Percentiles rank a stretch among this genome's conserved stretches.
phyloP scores from a whole-genome alignment of 2,888 invertebrate species.

The Dione vanillae region DNA sequence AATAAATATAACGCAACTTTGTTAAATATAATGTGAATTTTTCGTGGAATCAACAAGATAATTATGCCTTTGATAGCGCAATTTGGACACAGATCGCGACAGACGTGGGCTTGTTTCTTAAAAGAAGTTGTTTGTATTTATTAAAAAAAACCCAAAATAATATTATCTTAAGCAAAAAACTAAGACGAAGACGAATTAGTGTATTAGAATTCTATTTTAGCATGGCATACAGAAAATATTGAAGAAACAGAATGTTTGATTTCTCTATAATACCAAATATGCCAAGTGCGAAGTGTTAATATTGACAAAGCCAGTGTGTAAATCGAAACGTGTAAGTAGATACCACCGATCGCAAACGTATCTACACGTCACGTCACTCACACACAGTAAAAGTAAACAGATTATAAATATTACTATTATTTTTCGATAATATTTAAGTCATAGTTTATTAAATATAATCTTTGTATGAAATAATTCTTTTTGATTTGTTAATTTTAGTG shows the following conservation, averaged over 20 bases:
- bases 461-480: no score
- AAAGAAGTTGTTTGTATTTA: neutral
- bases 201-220: no score
- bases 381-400: constrained; percentile 58
- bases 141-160: no score
- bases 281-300: constrained; percentile 65
- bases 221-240: no score
- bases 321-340: constrained; percentile 61
- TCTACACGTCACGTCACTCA: constrained; percentile 41
- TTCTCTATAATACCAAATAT: constrained; percentile 45
- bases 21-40: constrained; percentile 11
- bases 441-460: neutral
- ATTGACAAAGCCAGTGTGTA: constrained; percentile 61
- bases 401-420: constrained; percentile 54
- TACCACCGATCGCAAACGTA: constrained; percentile 60
- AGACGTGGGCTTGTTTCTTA: neutral
- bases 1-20: constrained; percentile 9
- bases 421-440: constrained; percentile 48
- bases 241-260: neutral
- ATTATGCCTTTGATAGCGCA: neutral
- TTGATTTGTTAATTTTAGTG: no score
- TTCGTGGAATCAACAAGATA: constrained; percentile 4
- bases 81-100: neutral
- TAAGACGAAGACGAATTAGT: no score
- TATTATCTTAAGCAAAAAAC: no score